Conservation (phyloP, 2,113 vertebrate genomes). For the Archilochus colubris region DNA sequence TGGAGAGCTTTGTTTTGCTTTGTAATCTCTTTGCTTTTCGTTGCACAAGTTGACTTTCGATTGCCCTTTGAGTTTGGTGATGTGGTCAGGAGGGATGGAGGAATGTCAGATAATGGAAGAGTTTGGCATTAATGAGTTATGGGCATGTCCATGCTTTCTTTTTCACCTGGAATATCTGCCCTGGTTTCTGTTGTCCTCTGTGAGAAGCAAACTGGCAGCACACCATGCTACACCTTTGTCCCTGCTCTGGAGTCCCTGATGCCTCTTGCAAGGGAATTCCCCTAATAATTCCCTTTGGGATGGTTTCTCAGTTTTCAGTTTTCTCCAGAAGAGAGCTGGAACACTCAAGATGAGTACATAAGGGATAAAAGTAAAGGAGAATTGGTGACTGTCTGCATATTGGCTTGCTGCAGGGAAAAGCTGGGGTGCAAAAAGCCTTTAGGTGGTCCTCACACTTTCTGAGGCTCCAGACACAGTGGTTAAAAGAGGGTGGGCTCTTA, state of each 20-base stretch:
- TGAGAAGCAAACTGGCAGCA: not conserved
- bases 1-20: not conserved
- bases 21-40: not conserved
- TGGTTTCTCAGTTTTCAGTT: not conserved
- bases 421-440: not conserved
- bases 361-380: not conserved
- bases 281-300: not conserved
- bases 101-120: not conserved
- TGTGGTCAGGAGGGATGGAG: not conserved
- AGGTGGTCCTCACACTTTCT: fast-evolving
- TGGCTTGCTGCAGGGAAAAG: not conserved
- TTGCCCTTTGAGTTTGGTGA: not conserved
- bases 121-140: not conserved
- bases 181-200: not conserved
- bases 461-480: fast-evolving
- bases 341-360: fast-evolving
- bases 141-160: not conserved
- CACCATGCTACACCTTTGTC: fast-evolving
- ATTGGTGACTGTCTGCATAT: not conserved
- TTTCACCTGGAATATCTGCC: not conserved
- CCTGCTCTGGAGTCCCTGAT: not conserved
- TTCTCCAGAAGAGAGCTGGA: not conserved
- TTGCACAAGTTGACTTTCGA: fast-evolving
- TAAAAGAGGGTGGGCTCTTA: not conserved
- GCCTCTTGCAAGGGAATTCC: not conserved